These are phyloP conservation scores for Otocyon megalotis DNA, from an alignment of 2,113 vertebrate species.

Conservation along the genomic window DNA sequence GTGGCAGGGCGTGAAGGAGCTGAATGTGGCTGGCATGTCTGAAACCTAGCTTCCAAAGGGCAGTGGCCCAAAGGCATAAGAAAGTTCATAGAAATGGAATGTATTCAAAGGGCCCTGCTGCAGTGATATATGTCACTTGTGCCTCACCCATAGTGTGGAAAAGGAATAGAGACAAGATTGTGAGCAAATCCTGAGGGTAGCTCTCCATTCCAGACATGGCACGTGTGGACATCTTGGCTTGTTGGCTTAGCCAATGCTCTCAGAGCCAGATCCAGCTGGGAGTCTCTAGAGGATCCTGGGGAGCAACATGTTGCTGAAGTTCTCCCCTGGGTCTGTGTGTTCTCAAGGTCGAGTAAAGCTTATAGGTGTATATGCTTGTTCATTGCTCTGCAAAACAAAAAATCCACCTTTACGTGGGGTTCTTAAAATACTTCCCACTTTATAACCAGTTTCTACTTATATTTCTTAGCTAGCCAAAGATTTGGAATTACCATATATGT, in stretches of 20 bases:
- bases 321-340: neutral
- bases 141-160: neutral
- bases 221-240: neutral
- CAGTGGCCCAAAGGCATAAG: neutral
- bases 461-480: slow-evolving; percentile 31
- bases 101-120: neutral
- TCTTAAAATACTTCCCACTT: slow-evolving; percentile 47
- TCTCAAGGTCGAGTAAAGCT: slow-evolving; percentile 12
- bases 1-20: neutral
- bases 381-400: neutral
- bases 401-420: neutral
- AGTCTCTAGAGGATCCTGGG: neutral
- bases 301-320: neutral
- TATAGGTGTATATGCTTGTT: neutral
- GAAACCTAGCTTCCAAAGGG: neutral
- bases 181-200: neutral
- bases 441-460: neutral
- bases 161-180: neutral
- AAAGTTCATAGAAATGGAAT: neutral
- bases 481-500: slow-evolving; percentile 30
- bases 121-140: neutral
- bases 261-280: neutral
- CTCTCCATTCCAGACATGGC: neutral
- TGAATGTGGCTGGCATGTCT: neutral
- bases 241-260: neutral